Base-by-base conservation (phyloP, 2,888 invertebrate species). In the Blastobasis lacticolella region DNA sequence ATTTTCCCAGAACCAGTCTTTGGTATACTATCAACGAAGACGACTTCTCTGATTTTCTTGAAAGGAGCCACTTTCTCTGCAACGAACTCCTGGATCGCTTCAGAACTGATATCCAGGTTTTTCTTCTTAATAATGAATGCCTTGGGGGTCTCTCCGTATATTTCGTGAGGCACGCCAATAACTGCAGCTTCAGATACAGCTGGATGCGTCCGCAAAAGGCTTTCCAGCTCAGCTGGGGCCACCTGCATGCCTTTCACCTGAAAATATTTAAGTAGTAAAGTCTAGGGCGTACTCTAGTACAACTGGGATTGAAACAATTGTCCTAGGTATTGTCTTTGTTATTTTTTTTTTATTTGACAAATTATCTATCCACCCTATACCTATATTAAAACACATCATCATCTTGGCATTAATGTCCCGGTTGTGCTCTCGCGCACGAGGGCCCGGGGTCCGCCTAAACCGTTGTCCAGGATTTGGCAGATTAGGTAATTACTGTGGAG, bases 151-250 rank as follows among this genome's bases (percentile, higher is more conserved):
- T 96, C 96, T 0, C 96, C 96, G 60, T 85, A 90, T 55, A 89
- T 81, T 3, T 90, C 88, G 66, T 95, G 92, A 0, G 93, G 92
- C 5, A 95, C 83, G 0, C 96, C 97, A 52, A 97, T 90, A 1
- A 98, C 97, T 0, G 94, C 97, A 0, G 94, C 95, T 61, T 97
- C 97, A 40, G 88, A 78, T 0, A 98, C 91, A 1, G 91, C 91
- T 0, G 95, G 94, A 75, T 95, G 94, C 4, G 90, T 89, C 44
- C 94, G 85, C 0, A 96, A 81, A 4, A 95, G 62, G 43, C 91
- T 93, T 77, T 97, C 97, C 36, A 97, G 77, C 75, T 97, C 97
- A 0, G 97, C 96, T 38, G 97, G 97, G 1, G 97, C 93, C 9
- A 97, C 96, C 91, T 96, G 91, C 79, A 90, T 91, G 3, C 90